These are phyloP conservation scores for Drosophila nannoptera DNA, from an alignment of 1,140 invertebrate species.

Conservation along the genomic window DNA sequence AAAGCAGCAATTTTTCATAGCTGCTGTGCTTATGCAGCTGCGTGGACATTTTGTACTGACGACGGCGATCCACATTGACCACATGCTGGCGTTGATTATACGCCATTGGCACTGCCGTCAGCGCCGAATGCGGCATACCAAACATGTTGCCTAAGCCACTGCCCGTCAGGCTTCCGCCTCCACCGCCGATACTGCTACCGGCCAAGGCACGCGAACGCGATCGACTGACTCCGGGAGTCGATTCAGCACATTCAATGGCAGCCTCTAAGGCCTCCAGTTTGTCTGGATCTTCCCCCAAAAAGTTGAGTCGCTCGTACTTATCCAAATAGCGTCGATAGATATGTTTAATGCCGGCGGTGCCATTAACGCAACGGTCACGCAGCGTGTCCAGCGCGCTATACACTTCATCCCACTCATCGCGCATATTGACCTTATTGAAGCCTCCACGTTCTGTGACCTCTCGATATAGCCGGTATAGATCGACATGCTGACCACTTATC, in stretches of 20 bases:
- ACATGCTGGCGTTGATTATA: constrained; percentile 92
- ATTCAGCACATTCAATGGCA: constrained; percentile 79
- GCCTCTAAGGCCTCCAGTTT: constrained; percentile 88
- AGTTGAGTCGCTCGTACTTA: constrained; percentile 79
- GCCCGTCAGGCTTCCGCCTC: constrained; percentile 21
- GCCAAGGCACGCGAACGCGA: constrained; percentile 79
- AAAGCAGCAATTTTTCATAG: constrained; percentile 92
- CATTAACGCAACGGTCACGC: constrained; percentile 90
- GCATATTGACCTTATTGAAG: constrained; percentile 91
- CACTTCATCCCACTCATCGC: constrained; percentile 91
- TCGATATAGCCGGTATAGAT: constrained; percentile 93
- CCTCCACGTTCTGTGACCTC: constrained; percentile 94
- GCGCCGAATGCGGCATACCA: constrained; percentile 82
- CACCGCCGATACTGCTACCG: constrained; percentile 19
- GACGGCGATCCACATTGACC: constrained; percentile 83
- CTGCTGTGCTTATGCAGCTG: constrained; percentile 88
- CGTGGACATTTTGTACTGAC: constrained; percentile 74
- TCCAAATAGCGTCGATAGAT: constrained; percentile 91
- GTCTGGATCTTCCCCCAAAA: constrained; percentile 89
- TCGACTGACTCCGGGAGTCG: constrained; percentile 51
- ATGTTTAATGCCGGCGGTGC: constrained; percentile 90
- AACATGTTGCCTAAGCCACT: constrained; percentile 80
- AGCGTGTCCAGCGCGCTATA: constrained; percentile 86
- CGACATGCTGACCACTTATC: constrained; percentile 92
- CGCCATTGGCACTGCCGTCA: constrained; percentile 86